A percentile compares a stretch with the other conserved stretches of the same genome.
phyloP scores from a whole-genome alignment of 2,888 invertebrate species.

The Sclerodermus sp. region DNA sequence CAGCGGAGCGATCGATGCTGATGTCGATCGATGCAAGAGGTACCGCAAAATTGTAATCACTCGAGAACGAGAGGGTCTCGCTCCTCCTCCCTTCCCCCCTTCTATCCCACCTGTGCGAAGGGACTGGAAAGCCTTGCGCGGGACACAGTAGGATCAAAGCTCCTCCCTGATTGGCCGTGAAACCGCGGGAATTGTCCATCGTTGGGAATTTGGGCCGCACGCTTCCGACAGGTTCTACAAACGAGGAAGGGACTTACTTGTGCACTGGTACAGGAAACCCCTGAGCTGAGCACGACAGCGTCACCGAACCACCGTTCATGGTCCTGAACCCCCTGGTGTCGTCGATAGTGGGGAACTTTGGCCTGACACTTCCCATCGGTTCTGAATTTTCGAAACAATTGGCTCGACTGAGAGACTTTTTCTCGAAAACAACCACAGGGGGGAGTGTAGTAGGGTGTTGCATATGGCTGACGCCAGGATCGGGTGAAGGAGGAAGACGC shows the following conservation, averaged over 20 bases:
- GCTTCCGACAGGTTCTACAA: constrained; percentile 75
- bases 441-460: too few species aligned
- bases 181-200: constrained; percentile 58
- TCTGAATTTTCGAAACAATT: constrained; percentile 47
- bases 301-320: constrained; percentile 55
- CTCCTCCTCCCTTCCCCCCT: constrained; percentile 54
- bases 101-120: constrained; percentile 61
- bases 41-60: too few species aligned
- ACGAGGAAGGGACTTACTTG: constrained; percentile 57
- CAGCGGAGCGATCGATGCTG: too few species aligned
- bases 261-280: constrained; percentile 66
- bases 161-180: constrained; percentile 49
- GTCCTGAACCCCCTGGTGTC: constrained; percentile 48
- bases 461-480: too few species aligned
- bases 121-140: constrained; percentile 62
- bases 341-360: constrained; percentile 60
- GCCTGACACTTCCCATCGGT: constrained; percentile 64
- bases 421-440: neutral
- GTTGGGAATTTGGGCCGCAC: constrained; percentile 69
- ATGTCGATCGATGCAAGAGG: too few species aligned
- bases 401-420: neutral
- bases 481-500: too few species aligned
- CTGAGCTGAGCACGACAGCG: constrained; percentile 73
- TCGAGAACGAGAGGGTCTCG: too few species aligned
- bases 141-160: constrained; percentile 60